A percentile compares a stretch with the other conserved stretches of the same genome.
phyloP scores from a whole-genome alignment of 2,113 vertebrate species.

The Lethenteron reissneri region DNA sequence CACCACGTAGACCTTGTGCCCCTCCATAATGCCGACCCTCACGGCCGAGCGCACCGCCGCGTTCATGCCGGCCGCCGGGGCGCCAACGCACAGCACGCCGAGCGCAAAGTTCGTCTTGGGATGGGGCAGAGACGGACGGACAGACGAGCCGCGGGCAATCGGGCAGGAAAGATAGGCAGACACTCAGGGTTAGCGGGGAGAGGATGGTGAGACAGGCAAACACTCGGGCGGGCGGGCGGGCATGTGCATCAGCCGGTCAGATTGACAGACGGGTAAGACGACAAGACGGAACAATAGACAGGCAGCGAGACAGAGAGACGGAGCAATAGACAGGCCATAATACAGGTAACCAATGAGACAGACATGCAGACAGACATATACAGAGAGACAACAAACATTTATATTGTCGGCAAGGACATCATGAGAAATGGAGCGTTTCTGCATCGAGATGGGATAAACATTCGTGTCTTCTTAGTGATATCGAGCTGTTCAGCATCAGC shows the following conservation, averaged over 20 bases:
- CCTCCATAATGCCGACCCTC: constrained; percentile 37
- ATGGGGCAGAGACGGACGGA: not conserved
- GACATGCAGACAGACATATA: not conserved
- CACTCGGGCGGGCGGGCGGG: not conserved
- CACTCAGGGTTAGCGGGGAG: no score
- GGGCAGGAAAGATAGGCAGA: no score
- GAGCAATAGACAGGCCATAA: not conserved
- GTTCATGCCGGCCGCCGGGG: constrained; percentile 74
- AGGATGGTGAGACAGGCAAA: not conserved
- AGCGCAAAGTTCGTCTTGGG: constrained; percentile 37
- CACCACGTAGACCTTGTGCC: constrained; percentile 52
- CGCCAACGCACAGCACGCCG: constrained; percentile 69
- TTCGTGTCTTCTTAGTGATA: no score
- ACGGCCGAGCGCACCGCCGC: constrained; percentile 54
- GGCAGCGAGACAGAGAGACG: not conserved
- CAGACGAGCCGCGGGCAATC: no score
- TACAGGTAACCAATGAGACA: not conserved
- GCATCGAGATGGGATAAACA: no score
- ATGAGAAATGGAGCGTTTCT: no score
- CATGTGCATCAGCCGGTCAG: not conserved
- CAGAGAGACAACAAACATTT: no score
- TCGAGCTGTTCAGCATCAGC: no score
- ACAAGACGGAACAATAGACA: not conserved
- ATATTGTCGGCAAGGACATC: no score
- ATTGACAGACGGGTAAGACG: not conserved